A percentile compares a stretch with the other conserved stretches of the same genome.
These are phyloP conservation scores for Neopipo cinnamomea DNA, from an alignment of 2,113 vertebrate species.

Conservation along the genomic window DNA sequence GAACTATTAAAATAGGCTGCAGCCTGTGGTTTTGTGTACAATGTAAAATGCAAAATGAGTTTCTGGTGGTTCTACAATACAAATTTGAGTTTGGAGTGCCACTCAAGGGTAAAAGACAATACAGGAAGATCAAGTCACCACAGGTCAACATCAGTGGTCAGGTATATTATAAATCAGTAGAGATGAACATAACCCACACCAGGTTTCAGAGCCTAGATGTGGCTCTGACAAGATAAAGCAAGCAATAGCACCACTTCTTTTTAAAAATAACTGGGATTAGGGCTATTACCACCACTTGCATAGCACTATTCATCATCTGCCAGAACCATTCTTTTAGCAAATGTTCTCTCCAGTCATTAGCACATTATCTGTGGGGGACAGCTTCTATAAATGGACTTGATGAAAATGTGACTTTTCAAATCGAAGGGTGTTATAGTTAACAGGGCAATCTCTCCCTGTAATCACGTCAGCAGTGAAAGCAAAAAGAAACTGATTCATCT, in stretches of 20 bases:
- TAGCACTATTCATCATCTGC: constrained; percentile 8
- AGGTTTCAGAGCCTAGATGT: not conserved
- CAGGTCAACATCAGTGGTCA: not conserved
- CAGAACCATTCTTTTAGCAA: constrained; percentile 14
- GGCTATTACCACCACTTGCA: constrained; percentile 7
- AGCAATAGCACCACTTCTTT: not conserved
- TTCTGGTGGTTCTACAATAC: not conserved
- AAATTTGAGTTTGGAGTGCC: not conserved
- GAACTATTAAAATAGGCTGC: constrained; percentile 16
- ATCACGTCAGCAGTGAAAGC: not conserved
- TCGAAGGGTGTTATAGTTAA: not conserved
- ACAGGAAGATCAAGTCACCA: not conserved
- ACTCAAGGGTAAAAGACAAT: not conserved
- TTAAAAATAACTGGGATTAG: constrained; percentile 9
- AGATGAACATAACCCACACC: not conserved
- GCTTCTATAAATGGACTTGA: constrained; percentile 19
- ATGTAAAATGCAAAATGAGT: not conserved
- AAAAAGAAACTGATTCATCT: constrained; percentile 20
- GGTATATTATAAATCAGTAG: not conserved
- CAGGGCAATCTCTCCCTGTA: not conserved
- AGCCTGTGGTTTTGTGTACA: not conserved
- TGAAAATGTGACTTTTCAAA: constrained; percentile 44
- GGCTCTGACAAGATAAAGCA: not conserved
- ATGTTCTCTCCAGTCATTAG: constrained; percentile 32
- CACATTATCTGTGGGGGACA: constrained; percentile 21